phyloP scores from a whole-genome alignment of 2,113 vertebrate species.

The Xiphias gladius region DNA sequence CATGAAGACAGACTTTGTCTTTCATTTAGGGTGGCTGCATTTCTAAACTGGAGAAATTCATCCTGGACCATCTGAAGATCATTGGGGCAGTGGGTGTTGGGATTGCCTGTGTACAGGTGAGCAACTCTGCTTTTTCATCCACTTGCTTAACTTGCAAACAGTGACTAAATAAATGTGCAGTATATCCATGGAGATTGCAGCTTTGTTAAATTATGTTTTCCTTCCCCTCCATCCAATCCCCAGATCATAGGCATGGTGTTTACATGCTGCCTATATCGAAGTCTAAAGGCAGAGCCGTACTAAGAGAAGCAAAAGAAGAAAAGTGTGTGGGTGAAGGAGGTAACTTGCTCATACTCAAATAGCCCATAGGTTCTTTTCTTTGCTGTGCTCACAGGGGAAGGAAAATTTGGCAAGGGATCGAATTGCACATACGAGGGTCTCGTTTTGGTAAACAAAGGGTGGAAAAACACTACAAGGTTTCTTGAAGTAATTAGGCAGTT shows the following conservation, averaged over 20 bases:
- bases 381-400: constrained; percentile 26
- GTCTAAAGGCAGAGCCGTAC: constrained; percentile 93
- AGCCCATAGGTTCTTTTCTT: constrained; percentile 62
- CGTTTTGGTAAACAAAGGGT: constrained; percentile 50
- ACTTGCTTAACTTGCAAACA: neutral
- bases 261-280: constrained; percentile 95
- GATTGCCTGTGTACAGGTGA: constrained; percentile 94
- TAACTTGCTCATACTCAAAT: constrained; percentile 52
- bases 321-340: constrained; percentile 45
- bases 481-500: constrained; percentile 62
- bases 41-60: constrained; percentile 93
- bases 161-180: neutral
- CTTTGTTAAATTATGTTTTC: constrained; percentile 3
- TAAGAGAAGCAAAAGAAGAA: constrained; percentile 72
- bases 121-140: constrained; percentile 4
- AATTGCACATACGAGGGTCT: constrained; percentile 51
- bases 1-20: constrained; percentile 44
- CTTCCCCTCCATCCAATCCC: neutral
- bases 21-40: constrained; percentile 93
- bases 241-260: constrained; percentile 98
- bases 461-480: constrained; percentile 47
- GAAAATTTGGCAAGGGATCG: constrained; percentile 36
- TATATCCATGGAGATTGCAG: neutral
- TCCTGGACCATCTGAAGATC: constrained; percentile 93
- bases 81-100: constrained; percentile 95